Base-by-base conservation (phyloP, 1,140 invertebrate genomes). In the Eupeodes corollae region DNA sequence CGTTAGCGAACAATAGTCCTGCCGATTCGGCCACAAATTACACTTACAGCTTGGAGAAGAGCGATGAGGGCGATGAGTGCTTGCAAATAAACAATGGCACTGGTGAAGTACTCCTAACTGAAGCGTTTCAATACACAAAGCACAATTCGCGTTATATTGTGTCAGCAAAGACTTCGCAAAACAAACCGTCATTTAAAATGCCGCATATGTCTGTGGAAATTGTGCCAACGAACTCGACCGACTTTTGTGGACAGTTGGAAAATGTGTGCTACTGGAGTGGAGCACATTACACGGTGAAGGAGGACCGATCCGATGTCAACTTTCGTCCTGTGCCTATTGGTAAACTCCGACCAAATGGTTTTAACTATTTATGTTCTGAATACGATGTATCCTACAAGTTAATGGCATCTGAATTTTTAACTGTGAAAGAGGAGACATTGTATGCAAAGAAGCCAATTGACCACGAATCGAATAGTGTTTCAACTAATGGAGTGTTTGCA, bases 221-320 rank as follows among this genome's bases (percentile, higher is more conserved):
- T 3, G 43, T 37, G 6, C 59, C 63, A 0, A 52, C 58, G 11
- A 14, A 50, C 0, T 34, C 53, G 15, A 44, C 50, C 11, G 56
- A 60, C 10, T 67, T 64, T 38, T 67, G 63, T 18, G 42, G 45
- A 0, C 52, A 67, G 16, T 40, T 67, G 51, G 61, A 64, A 48
- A 57, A 67, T 47, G 55, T 67, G 32, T 67, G 63, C 47, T 67
- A 67, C 45, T 67, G 63, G 63, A 52, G 42, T 6, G 33, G 26
- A 6, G 63, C 56, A 2, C 48, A 64, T 9, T 67, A 67, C 21
- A 56, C 50, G 2, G 61, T 67, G 11, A 52, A 58, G 19, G 63
- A 67, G 34, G 47, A 54, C 44, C 13, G 50, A 1, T 47, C 18
- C n/a, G 19, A 35, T 9, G 15, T 1, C 44, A 44, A 12, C 9